Evolutionary conservation across 2,888 invertebrate genomes (phyloP), one percentile per base, ranked within the genome.

Genomic region (Trichogramma evanescens): DNA sequence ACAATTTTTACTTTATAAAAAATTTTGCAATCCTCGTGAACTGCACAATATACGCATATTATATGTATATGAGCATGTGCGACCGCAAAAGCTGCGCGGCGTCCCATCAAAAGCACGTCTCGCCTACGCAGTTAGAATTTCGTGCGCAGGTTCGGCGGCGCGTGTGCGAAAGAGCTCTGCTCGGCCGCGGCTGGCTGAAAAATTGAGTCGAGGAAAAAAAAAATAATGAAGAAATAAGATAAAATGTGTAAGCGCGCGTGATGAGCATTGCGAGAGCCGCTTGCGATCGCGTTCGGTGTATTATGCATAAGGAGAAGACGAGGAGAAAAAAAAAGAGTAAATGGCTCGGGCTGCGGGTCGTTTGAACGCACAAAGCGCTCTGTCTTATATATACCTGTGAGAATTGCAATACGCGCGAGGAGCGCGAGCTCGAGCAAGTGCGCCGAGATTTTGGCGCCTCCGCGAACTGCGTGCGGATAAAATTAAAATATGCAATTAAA

Each of bases 71-170:
- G 26, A 26, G 26, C 26, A 26, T 26, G 26, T 26, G 26, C 26
- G 26, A 26, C 26, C 26, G 26, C 26, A 26, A 26, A 26, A 26
- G 46, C 51, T 40, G 26, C 56, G 62, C 76, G 76, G 75, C 73
- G 63, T 65, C 67, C 68, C 73, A 76, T 77, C 76, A 77, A 73
- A 77, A 74, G 76, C 76, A 76, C 76, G 76, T 77, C 71, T 71
- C 74, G 71, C 73, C 75, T 77, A 77, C 76, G 76, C 75, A 73
- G 70, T 68, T 66, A 68, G 75, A 74, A 73, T 76, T 71, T 69
- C 55, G 65, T 62, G 63, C 56, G 10, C 58, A 49, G 10, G 13
- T 26, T 26, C 26, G 26, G 26, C 26, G 26, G 26, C 26, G 26
- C 26, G 3, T 2, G 26, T 26, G 26, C 26, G 26, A 26, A 26